Conservation (phyloP, 2,797 vertebrate genomes). For the Pelochelys cantorii region DNA sequence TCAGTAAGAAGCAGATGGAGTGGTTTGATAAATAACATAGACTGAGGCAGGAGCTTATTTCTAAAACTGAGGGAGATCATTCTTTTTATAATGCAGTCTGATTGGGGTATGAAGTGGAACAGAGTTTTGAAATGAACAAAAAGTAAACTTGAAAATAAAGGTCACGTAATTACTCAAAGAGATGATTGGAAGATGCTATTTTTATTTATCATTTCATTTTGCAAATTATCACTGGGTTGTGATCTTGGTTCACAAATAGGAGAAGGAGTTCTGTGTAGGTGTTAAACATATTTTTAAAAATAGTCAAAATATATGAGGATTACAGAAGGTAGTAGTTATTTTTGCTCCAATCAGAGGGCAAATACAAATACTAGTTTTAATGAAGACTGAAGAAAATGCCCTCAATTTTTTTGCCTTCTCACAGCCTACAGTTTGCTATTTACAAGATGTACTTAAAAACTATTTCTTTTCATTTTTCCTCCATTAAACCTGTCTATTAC, state of each 20-base stretch:
- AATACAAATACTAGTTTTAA: slow-evolving; percentile 50
- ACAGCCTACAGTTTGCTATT: slow-evolving; percentile 59
- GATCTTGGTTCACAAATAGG: slow-evolving; percentile 56
- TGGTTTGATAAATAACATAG: slow-evolving; percentile 6
- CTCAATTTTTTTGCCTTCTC: slow-evolving; percentile 49
- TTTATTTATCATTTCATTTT: slow-evolving; percentile 63
- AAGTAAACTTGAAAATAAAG: slow-evolving; percentile 39
- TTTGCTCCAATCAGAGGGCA: slow-evolving; percentile 29
- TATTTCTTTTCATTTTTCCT: slow-evolving; percentile 38
- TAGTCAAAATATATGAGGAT: slow-evolving; percentile 24
- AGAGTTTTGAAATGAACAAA: slow-evolving; percentile 23
- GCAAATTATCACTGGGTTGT: slow-evolving; percentile 51
- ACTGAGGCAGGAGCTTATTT: slow-evolving; percentile 28
- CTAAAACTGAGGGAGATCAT: background rate
- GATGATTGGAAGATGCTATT: slow-evolving; percentile 34
- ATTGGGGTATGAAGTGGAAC: slow-evolving; percentile 37
- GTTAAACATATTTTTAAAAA: slow-evolving; percentile 47
- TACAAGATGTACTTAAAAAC: slow-evolving; percentile 48
- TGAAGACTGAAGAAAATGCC: slow-evolving; percentile 12
- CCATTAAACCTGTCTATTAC: slow-evolving; percentile 46
- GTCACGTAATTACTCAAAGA: slow-evolving; percentile 35
- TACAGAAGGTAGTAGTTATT: slow-evolving; percentile 4
- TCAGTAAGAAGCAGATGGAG: background rate
- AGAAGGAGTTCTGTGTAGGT: slow-evolving; percentile 23
- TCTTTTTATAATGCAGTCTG: background rate